Conservation (phyloP, 2,797 vertebrate species). For the Ispidina picta region DNA sequence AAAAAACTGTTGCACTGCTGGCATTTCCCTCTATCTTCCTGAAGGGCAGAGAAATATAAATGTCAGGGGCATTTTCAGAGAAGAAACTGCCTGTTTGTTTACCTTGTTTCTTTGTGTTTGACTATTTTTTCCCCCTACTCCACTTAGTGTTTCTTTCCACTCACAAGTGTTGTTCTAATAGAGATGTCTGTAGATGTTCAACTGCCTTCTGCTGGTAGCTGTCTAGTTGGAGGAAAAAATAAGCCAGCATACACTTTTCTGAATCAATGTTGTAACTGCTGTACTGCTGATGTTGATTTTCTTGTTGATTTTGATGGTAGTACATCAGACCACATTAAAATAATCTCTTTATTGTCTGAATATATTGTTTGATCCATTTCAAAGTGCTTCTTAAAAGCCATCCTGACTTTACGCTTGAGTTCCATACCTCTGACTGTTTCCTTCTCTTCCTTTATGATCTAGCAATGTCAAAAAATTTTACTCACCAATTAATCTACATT, state of each 20-base stretch:
- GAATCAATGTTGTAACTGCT: neutral
- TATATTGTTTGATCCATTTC: neutral
- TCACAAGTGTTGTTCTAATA: neutral
- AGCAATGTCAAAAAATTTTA: neutral
- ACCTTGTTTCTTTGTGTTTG: neutral
- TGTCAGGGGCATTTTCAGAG: neutral
- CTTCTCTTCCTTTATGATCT: neutral
- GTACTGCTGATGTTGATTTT: neutral
- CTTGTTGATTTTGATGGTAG: neutral
- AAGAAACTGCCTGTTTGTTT: neutral
- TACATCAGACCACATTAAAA: neutral
- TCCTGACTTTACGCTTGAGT: neutral
- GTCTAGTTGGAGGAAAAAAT: slow-evolving; percentile 10
- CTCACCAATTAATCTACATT: neutral
- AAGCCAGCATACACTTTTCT: neutral
- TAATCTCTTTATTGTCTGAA: slow-evolving; percentile 8
- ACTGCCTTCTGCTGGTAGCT: neutral
- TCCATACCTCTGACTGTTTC: neutral
- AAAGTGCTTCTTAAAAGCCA: neutral
- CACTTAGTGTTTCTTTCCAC: neutral
- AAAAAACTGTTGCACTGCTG: neutral
- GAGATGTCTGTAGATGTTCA: neutral
- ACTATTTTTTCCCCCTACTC: neutral
- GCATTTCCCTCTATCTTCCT: slow-evolving; percentile 7
- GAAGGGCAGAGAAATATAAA: neutral